Evolutionary conservation across 2,113 vertebrate species (phyloP), one percentile per base, ranked within the genome.

Genomic region (Tachysurus vachellii): DNA sequence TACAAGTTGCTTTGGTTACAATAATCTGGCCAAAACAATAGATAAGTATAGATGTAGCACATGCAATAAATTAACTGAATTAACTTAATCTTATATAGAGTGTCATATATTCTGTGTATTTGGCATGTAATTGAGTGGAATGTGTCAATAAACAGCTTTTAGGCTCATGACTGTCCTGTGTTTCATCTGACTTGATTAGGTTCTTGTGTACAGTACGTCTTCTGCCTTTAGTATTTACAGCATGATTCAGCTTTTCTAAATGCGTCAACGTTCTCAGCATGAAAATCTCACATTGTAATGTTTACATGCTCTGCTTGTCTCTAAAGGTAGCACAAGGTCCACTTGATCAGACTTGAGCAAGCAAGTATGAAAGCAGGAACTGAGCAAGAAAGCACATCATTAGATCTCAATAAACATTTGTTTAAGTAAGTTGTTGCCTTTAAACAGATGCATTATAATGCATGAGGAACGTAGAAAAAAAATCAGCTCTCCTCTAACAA

Each of bases 171-270:
- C 50, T 66, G 28, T 12, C 54, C 57, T 13, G 13, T 31, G 31
- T 81, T 85, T 75, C 42, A 50, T 47, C 42, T 36, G 8, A 36
- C 1, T 44, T 50, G 0, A 59, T 88, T 86, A 82, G 36, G 71
- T 16, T 19, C 76, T 87, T 82, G 83, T 68, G 16, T 54, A 80
- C 61, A 87, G 70, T 73, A 36, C 68, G 73, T 81, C 26, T 57
- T 87, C 47, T 54, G 23, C 68, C 23, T 23, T 77, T 47, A 57
- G 71, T 84, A n/a, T 36, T 88, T 28, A 76, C 47, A 68, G n/a
- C 54, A 53, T 84, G 66, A 75, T 68, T 50, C 42, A 21, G 77
- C 77, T 81, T 86, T 68, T 57, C 19, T 42, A 89, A 70, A 79
- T 84, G 79, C 44, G 28, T 4, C 71, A 2, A 21, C 73, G 70